Percentiles rank a stretch among this genome's conserved stretches.
phyloP scores from a whole-genome alignment of 92 coral and sea anemone genomes.

The Epizoanthus scotinus region DNA sequence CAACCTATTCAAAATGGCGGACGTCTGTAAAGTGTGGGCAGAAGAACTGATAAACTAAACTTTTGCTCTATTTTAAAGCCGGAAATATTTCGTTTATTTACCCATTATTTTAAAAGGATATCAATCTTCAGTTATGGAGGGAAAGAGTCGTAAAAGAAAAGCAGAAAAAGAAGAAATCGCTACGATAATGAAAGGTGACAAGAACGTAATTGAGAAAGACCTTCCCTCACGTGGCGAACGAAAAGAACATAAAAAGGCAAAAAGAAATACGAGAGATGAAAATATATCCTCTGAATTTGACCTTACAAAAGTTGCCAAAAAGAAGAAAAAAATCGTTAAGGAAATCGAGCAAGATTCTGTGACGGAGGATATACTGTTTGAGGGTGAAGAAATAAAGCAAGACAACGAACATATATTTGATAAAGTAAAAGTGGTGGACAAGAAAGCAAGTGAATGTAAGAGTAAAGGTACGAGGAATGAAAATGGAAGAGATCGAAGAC shows the following conservation, averaged over 20 bases:
- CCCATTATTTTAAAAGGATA: neutral
- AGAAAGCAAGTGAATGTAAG: neutral
- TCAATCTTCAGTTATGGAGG: constrained; percentile 5
- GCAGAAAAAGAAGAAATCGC: neutral
- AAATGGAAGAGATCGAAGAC: neutral
- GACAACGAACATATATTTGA: neutral
- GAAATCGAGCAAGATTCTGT: neutral
- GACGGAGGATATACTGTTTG: neutral
- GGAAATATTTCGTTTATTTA: neutral
- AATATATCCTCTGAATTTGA: neutral
- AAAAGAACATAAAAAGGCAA: constrained; percentile 4
- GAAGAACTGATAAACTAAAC: neutral
- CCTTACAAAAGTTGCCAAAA: neutral
- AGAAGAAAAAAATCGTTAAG: neutral
- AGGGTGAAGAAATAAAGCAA: neutral
- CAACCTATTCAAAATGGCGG: constrained; percentile 36
- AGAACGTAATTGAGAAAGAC: neutral
- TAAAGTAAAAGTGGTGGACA: neutral
- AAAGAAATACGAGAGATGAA: neutral
- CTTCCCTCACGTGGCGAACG: constrained; percentile 1
- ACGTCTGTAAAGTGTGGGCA: neutral
- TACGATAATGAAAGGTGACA: neutral
- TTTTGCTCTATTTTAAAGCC: neutral
- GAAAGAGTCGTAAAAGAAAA: constrained; percentile 24
- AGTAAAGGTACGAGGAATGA: neutral